Evolutionary conservation across 2,113 vertebrate genomes (phyloP), one percentile per base, ranked within the genome.

Genomic region (Theropithecus gelada): DNA sequence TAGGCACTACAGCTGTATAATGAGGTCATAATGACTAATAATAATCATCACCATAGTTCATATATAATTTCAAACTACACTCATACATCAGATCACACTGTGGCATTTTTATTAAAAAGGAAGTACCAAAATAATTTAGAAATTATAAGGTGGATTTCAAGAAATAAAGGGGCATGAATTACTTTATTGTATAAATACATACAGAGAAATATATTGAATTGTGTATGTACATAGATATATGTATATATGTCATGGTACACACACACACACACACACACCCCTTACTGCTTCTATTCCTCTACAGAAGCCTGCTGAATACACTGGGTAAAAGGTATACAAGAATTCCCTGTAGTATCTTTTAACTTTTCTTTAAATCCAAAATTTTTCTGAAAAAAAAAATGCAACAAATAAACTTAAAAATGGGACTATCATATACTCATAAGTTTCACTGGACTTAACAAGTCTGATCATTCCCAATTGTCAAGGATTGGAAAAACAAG

Each of bases 21-120:
- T 96, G 88, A 94, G 23, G 9, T 93, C 70, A 94, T 88, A 94
- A 90, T 96, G 1, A 8, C 84, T 92, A 97, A 52, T 83, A 96
- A 92, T 75, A 72, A 88, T 78, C 81, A 86, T 97, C 95, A 96
- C 68, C 82, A 48, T 16, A 96, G 8, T 81, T 88, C 93, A 94
- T 9, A 0, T 13, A 94, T 91, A 88, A 90, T 57, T 97, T 78
- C 30, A 96, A 94, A 96, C 94, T 0, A 83, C 16, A 98, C 70
- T 11, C n/a, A 81, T 68, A 45, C 8, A 72, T 97, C 90, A 45
- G 0, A 89, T 94, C 78, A 96, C 9, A 25, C 2, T 86, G 76
- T 55, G 16, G 18, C 59, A 95, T 43, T 95, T 68, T 73, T 70
- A 90, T 25, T 80, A 78, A 78, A 85, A 94, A 93, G 88, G 40